Evolutionary conservation across 92 coral and sea anemone species (phyloP), one percentile per base, ranked within the genome.

Genomic region (Epizoanthus fatuus): DNA sequence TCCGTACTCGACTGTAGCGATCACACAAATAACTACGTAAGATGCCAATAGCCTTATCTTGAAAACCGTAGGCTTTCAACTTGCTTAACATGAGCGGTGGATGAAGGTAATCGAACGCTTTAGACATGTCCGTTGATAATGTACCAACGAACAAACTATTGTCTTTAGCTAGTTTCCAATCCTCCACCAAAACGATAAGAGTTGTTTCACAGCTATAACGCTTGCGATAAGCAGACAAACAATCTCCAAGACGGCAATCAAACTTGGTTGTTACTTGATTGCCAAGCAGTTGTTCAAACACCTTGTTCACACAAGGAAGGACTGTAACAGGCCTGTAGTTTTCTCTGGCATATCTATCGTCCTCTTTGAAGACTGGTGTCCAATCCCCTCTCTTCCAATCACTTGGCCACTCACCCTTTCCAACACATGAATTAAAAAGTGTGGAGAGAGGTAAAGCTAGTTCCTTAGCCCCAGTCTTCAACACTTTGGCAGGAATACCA

Each of bases 121-220:
- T 88, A 65, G 82, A 72, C 87, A 88, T 81, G 35, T 88, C 92
- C n/a, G 88, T 83, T 15, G 92, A 88, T 75, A 88, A 55, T 52
- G 83, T 88, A 37, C 70, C 65, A 38, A 88, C 88, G 20, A 52
- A 44, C 17, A 58, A 84, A 57, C 60, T 65, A 38, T 83, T 83
- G 85, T 88, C 88, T 47, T 58, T 66, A 13, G 79, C 92, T 16
- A 52, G 20, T 74, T 83, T 88, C 92, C 88, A 88, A 22, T 74
- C 82, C 19, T 82, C 92, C 10, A 82, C 67, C 35, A 88, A 57
- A 22, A n/a, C 4, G 0, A 83, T 59, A 12, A 83, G 57, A 42
- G 87, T 38, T 8, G 79, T 58, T 72, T 83, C 86, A 7, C 68
- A 68, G 29, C 77, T 69, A n/a, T 68, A 7, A 4, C 19, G 5